Evolutionary conservation across 2,113 vertebrate species (phyloP).

Genomic region (Rhynchomys soricoides): DNA sequence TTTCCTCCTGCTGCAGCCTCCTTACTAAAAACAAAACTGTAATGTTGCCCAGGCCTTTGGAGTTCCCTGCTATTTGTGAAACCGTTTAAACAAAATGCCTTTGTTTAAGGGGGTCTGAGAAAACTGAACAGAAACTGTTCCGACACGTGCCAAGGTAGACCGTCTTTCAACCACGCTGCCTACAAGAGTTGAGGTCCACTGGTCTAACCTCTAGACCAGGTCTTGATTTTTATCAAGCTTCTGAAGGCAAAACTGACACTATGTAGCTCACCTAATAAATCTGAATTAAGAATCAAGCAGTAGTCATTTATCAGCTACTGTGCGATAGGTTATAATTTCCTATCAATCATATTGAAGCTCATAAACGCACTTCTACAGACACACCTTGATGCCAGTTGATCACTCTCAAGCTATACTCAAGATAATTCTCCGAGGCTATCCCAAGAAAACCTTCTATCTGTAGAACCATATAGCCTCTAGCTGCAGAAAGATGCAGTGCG

Average conservation of each 20-base stretch:
- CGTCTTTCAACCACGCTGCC: background rate
- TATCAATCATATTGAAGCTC: background rate
- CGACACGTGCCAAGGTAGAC: constrained; percentile 40
- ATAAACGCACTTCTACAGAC: background rate
- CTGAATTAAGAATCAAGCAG: constrained; percentile 43
- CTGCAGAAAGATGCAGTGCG: background rate
- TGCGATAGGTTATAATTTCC: background rate
- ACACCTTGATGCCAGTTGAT: background rate
- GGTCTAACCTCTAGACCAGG: background rate
- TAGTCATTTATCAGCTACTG: constrained; percentile 14
- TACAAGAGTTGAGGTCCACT: background rate
- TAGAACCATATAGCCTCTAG: background rate
- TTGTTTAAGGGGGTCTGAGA: constrained; percentile 36
- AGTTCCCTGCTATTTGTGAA: constrained; percentile 58
- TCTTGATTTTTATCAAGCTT: constrained; percentile 54
- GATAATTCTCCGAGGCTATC: background rate
- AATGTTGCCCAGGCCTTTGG: constrained; percentile 41
- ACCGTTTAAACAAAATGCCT: constrained; percentile 67
- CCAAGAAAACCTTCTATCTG: background rate
- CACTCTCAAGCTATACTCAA: background rate
- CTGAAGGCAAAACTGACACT: constrained; percentile 9
- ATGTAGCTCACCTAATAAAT: constrained; percentile 40
- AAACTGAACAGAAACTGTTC: constrained; percentile 40
- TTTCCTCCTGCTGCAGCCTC: background rate
- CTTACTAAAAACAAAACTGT: constrained; percentile 62